A percentile compares a stretch with the other conserved stretches of the same genome.
phyloP scores from a whole-genome alignment of 2,888 invertebrate species.

The Drosophila melanosoma region DNA sequence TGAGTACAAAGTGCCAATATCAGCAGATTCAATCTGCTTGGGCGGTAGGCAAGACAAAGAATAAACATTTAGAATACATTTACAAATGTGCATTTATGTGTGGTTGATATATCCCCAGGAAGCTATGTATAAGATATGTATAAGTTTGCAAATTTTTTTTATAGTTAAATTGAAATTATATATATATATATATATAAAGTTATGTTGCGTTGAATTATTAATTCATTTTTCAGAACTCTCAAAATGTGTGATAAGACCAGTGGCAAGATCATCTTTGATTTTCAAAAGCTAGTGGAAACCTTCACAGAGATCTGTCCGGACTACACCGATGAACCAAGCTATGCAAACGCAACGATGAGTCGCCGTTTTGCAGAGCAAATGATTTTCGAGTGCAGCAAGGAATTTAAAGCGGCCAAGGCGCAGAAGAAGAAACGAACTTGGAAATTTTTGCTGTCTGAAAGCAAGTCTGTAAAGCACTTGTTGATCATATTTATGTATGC shows the following conservation, averaged over 20 bases:
- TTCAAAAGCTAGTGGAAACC: slow-evolving; percentile 36
- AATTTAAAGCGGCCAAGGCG: slow-evolving; percentile 49
- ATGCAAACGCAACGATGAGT: slow-evolving; percentile 46
- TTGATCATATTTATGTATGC: slow-evolving; percentile 35
- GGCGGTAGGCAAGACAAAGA: not conserved
- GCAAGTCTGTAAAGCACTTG: not conserved
- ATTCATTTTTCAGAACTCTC: not conserved
- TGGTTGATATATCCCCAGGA: not conserved
- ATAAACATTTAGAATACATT: no score
- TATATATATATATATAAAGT: not conserved
- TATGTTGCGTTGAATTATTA: not conserved
- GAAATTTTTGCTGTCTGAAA: slow-evolving; percentile 36
- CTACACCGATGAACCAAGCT: slow-evolving; percentile 49
- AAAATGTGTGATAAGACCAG: slow-evolving; percentile 29
- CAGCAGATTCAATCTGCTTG: not conserved
- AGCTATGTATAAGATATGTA: not conserved
- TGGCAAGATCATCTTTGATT: slow-evolving; percentile 42
- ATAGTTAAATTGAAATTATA: not conserved
- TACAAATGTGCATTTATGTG: not conserved
- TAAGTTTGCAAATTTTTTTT: not conserved
- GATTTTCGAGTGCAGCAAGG: slow-evolving; percentile 57
- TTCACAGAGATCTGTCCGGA: slow-evolving; percentile 64
- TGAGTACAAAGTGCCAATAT: not conserved
- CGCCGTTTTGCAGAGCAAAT: slow-evolving; percentile 66
- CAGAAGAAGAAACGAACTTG: slow-evolving; percentile 30